Percentiles rank a stretch among this genome's conserved stretches.
phyloP scores from a whole-genome alignment of 2,888 invertebrate genomes.

The Diplolepis rosae region DNA sequence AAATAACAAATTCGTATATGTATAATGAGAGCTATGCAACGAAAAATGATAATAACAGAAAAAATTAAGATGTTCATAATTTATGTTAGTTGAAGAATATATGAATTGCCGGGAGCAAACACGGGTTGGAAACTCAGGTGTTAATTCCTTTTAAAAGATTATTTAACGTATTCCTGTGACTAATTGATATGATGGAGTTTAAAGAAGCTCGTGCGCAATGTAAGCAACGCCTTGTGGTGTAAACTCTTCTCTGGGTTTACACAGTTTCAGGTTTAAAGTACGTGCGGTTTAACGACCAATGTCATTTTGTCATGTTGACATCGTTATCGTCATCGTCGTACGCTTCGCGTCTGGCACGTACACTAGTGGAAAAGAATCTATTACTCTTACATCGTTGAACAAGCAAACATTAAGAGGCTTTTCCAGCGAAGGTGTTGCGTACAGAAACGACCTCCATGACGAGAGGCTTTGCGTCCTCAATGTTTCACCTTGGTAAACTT shows the following conservation, averaged over 20 bases:
- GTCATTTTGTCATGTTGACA: constrained; percentile 4
- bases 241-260: constrained; percentile 4
- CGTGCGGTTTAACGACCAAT: constrained; percentile 1
- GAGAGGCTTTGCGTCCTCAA: not conserved
- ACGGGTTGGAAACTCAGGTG: constrained; percentile 3
- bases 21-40: too few relatives aligned
- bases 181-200: constrained; percentile 18
- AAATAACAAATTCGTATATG: not conserved
- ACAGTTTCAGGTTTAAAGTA: constrained; percentile 6
- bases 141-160: constrained; percentile 27
- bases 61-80: not conserved
- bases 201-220: constrained; percentile 15
- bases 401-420: not conserved
- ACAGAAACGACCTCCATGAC: not conserved
- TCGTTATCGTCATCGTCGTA: constrained; percentile 6
- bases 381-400: constrained; percentile 5
- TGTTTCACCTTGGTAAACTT: constrained; percentile 21
- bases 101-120: constrained; percentile 12
- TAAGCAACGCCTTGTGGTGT: constrained; percentile 1
- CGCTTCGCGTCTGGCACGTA: not conserved
- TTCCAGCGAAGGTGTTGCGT: not conserved
- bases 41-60: too few relatives aligned
- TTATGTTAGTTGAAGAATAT: constrained; percentile 7
- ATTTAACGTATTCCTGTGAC: constrained; percentile 24
- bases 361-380: not conserved